A percentile compares a stretch with the other conserved stretches of the same genome.
Conservation (phyloP, 2,888 invertebrate species). For the Phorcus lineatus region DNA sequence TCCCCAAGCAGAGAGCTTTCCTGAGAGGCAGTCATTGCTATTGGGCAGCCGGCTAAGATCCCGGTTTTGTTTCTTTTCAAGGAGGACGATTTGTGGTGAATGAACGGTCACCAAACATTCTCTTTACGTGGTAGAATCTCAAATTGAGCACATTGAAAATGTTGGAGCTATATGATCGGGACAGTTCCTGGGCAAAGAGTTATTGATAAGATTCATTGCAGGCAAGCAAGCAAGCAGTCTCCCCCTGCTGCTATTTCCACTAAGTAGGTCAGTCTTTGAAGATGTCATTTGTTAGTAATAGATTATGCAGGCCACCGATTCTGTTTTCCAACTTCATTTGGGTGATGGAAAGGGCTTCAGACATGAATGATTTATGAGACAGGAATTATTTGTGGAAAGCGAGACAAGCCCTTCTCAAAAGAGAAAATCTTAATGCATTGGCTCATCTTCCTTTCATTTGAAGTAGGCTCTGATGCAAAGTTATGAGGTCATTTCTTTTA, state of each 20-base stretch:
- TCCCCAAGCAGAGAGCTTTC: neutral
- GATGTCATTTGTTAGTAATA: neutral
- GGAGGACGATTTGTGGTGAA: neutral
- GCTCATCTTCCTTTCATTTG: too few relatives aligned
- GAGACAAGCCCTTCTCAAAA: too few relatives aligned
- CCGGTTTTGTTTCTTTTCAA: too few relatives aligned
- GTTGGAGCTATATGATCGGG: neutral
- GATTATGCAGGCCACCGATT: neutral
- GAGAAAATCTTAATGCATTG: too few relatives aligned
- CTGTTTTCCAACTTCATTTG: neutral
- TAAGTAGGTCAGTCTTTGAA: conserved; percentile 1
- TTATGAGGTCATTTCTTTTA: too few relatives aligned
- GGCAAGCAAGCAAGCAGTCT: neutral
- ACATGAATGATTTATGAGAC: neutral
- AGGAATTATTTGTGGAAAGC: neutral
- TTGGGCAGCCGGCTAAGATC: neutral
- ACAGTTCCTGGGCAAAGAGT: neutral
- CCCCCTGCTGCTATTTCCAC: neutral
- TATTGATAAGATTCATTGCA: conserved; percentile 9
- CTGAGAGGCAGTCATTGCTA: neutral
- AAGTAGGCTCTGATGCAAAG: too few relatives aligned
- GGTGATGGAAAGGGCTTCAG: neutral
- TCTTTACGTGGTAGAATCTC: conserved; percentile 6
- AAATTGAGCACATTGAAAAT: neutral
- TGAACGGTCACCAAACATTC: neutral